Evolutionary conservation across 2,888 invertebrate genomes (phyloP), one percentile per base, ranked within the genome.

Genomic region (Lycophotia porphyrea): DNA sequence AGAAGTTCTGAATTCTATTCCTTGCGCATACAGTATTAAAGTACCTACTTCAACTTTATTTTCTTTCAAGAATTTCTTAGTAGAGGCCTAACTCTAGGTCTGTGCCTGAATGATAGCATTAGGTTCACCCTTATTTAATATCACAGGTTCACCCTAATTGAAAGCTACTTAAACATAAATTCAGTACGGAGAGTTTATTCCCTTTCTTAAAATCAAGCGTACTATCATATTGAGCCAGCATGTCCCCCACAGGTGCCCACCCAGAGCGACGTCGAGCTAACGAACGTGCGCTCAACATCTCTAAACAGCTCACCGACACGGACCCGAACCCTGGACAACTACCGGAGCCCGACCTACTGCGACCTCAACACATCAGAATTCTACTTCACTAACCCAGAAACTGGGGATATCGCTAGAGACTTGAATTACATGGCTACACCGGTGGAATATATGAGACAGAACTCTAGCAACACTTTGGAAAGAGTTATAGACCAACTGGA

Each of bases 211-310:
- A 5, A 44, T 18, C 44, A 44, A 44, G 18, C 18, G 15, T 18
- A 18, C 0, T 11, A 42, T 42, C 18, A 36, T 5, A 24, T 39
- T 27, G 44, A 66, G 7, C 11, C 24, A 31, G 15, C 31, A 11
- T 42, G 2, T 34, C 15, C 31, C 3, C 27, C 47, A 13, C 90
- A 96, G 96, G 96, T 96, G 1, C 95, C 96, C 0, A 94, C 93
- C 0, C 93, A 93, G 69, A 87, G 91, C 9, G 96, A 96, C 63
- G 95, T 95, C 0, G 96, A 96, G 78, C 91, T 95, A 91, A 91
- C 92, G 1, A 88, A 91, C 61, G 93, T 94, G 0, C 88, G 93
- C 0, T 80, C 92, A 0, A 36, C 90, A 0, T 92, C 94, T 0
- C 84, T 90, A 0, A 87, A 84, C 78, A 88, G 82, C 49, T 92